Conservation (phyloP, 1,140 invertebrate species). For the Drosophila serrata region DNA sequence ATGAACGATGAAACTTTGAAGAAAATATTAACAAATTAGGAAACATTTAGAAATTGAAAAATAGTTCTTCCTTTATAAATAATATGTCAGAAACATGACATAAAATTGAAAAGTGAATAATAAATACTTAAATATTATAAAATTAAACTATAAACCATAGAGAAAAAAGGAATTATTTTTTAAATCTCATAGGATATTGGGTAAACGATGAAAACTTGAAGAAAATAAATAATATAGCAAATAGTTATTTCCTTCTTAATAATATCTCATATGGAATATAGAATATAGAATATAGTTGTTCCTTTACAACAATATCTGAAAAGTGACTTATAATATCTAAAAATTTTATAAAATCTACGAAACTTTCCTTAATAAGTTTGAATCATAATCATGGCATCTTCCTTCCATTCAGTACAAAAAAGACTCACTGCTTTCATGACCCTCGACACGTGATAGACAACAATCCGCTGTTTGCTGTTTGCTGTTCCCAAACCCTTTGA, state of each 20-base stretch:
- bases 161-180: no score
- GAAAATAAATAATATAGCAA: no score
- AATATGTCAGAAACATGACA: no score
- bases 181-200: no score
- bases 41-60: neutral
- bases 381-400: neutral
- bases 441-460: conserved; percentile 27
- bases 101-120: no score
- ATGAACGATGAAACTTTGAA: no score
- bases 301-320: neutral
- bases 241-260: no score
- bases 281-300: neutral
- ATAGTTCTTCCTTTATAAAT: neutral
- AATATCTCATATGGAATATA: no score
- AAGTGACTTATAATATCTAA: neutral
- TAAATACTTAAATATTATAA: no score
- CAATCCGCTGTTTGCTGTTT: conserved; percentile 10
- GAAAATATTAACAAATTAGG: no score
- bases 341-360: neutral
- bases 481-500: conserved; percentile 22
- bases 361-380: neutral
- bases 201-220: no score
- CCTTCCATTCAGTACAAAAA: conserved; percentile 1
- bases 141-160: no score
- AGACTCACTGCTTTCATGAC: neutral